These are phyloP conservation scores for Lysandra bellargus DNA, from an alignment of 2,888 invertebrate species.

Conservation along the genomic window DNA sequence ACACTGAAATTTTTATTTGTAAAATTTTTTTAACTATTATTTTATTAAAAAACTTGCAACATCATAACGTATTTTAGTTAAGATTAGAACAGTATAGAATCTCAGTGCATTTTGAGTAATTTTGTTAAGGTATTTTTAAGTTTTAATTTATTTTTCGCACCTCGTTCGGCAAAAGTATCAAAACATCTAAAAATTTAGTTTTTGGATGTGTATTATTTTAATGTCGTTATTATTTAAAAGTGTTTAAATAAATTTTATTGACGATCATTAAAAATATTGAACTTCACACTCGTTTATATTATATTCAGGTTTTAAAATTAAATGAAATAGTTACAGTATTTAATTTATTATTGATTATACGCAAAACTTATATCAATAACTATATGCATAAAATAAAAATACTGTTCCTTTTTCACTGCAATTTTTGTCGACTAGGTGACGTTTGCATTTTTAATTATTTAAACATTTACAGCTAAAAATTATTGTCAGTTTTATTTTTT, in stretches of 20 bases:
- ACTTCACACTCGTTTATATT: not conserved
- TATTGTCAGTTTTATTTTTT: conserved; percentile 13
- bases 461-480: not conserved
- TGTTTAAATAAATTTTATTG: not conserved
- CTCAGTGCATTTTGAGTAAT: conserved; percentile 52
- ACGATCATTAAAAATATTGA: not conserved
- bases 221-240: conserved; percentile 14
- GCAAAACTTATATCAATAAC: not conserved
- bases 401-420: not conserved
- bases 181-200: not conserved
- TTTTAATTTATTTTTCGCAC: conserved; percentile 41
- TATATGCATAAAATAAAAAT: not conserved
- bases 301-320: not conserved
- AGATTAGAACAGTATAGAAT: conserved; percentile 62
- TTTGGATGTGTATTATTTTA: not conserved
- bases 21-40: conserved; percentile 34
- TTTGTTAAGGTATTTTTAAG: conserved; percentile 45
- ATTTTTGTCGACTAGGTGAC: conserved; percentile 7
- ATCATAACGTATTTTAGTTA: conserved; percentile 58
- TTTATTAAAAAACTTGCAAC: conserved; percentile 36
- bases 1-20: conserved; percentile 33
- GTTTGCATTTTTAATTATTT: conserved; percentile 28
- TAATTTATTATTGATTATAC: not conserved
- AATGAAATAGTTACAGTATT: not conserved
- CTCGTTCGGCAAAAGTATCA: not conserved